Conservation (phyloP, 2,113 vertebrate species). For the Gambusia affinis region DNA sequence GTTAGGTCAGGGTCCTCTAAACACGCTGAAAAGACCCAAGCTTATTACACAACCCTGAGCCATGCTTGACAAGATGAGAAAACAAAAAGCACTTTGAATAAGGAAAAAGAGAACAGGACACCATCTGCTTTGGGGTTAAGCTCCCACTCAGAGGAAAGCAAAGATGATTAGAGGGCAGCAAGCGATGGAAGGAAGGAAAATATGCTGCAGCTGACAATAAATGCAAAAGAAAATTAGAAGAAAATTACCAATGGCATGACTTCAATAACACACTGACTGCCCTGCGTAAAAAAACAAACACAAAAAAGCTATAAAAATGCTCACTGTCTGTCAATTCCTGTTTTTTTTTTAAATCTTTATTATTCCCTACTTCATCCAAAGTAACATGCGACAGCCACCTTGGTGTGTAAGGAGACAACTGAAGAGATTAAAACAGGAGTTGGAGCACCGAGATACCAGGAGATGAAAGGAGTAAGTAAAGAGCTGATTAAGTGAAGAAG, state of each 20-base stretch:
- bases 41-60: conserved; percentile 85
- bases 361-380: conserved; percentile 23
- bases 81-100: conserved; percentile 82
- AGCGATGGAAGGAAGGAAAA: conserved; percentile 34
- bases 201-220: conserved; percentile 28
- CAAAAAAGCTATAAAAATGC: not conserved
- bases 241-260: conserved; percentile 45
- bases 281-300: conserved; percentile 4
- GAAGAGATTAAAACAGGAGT: conserved; percentile 23
- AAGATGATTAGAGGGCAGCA: conserved; percentile 52
- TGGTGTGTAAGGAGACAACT: conserved; percentile 32
- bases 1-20: conserved; percentile 82
- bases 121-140: conserved; percentile 82
- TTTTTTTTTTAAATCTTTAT: conserved; percentile 25
- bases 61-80: conserved; percentile 85
- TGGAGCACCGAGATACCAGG: conserved; percentile 27
- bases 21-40: conserved; percentile 82
- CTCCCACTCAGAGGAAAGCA: conserved; percentile 69
- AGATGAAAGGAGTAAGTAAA: conserved; percentile 65
- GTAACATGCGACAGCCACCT: conserved; percentile 23
- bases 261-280: conserved; percentile 30
- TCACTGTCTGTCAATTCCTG: conserved; percentile 16
- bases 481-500: conserved; percentile 66
- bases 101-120: conserved; percentile 80
- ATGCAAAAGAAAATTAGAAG: conserved; percentile 22